Base-by-base conservation (phyloP, 2,888 invertebrate species). In the Proisotoma minuta region DNA sequence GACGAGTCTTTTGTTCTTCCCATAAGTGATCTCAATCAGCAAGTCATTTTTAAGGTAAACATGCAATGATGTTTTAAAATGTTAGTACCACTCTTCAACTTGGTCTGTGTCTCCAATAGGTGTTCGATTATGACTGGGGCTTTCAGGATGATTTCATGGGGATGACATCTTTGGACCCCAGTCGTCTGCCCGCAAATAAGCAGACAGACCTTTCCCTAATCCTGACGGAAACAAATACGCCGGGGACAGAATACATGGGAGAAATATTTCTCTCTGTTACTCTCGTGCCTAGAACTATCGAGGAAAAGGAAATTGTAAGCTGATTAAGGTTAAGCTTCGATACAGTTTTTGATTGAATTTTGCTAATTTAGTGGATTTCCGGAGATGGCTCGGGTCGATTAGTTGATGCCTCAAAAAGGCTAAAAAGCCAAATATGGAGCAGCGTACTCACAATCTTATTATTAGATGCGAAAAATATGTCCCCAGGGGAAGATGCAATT, bases 71-170 rank as follows among this genome's bases (percentile, higher is more conserved):
- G n/a, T 43, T 48, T 34, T 43, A 5, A 43, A 43, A 43, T 43
- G n/a, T n/a, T n/a, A n/a, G n/a, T n/a, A n/a, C n/a, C n/a, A n/a
- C n/a, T n/a, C n/a, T n/a, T n/a, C n/a, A 43, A 43, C 18, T 43
- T 12, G 18, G 43, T 18, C 18, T 12, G 18, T n/a, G 8, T 34
- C 8, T 34, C 34, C 15, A 15, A 8, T 77, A 89, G 89, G 89
- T 97, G 4, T 97, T 91, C 78, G 98, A 98, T 81, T 96, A 96
- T 78, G 98, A 99, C 77, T 94, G 96, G 88, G 96, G 95, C 28
- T 84, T 94, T 48, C 78, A 79, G 80, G 98, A 98, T 78, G 98
- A 99, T 81, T 96, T 96, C 77, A 97, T 99, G 95, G 98, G 98
- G 1, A 85, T 89, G 57, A 89, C 92, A 5, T 84, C 84, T 69